phyloP scores from a whole-genome alignment of 2,113 vertebrate species.

The Glaucomys volans region DNA sequence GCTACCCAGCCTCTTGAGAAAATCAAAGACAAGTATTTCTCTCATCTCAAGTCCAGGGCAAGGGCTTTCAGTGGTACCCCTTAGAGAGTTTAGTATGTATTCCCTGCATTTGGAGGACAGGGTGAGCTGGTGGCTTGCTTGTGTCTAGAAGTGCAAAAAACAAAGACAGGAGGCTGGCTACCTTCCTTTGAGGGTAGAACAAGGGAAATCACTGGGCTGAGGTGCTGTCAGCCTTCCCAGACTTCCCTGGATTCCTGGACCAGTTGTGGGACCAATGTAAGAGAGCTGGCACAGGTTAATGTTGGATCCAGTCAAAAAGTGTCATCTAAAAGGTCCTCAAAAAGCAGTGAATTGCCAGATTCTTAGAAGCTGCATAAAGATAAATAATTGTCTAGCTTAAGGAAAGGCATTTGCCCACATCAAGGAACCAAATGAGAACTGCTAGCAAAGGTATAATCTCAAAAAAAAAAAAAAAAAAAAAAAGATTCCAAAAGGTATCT shows the following conservation, averaged over 20 bases:
- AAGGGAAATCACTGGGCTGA: neutral
- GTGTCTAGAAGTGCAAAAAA: neutral
- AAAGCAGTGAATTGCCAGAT: neutral
- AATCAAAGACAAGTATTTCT: neutral
- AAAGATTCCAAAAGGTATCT: neutral
- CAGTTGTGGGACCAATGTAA: neutral
- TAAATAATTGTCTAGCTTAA: neutral
- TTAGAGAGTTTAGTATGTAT: neutral
- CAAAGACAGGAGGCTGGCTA: neutral
- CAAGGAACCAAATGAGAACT: neutral
- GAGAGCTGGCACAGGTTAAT: neutral
- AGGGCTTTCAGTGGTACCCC: neutral
- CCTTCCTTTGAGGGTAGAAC: neutral
- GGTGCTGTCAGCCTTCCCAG: neutral
- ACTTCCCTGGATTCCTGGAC: neutral
- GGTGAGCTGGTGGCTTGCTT: neutral
- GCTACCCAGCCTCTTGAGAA: neutral
- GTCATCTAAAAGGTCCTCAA: neutral
- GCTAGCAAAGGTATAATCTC: neutral
- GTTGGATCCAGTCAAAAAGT: neutral
- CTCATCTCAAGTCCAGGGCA: neutral
- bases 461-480: no score
- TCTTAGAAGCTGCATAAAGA: neutral
- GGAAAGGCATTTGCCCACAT: neutral
- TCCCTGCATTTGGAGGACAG: neutral